phyloP scores from a whole-genome alignment of 2,797 vertebrate species.

The Australoheros facetus region DNA sequence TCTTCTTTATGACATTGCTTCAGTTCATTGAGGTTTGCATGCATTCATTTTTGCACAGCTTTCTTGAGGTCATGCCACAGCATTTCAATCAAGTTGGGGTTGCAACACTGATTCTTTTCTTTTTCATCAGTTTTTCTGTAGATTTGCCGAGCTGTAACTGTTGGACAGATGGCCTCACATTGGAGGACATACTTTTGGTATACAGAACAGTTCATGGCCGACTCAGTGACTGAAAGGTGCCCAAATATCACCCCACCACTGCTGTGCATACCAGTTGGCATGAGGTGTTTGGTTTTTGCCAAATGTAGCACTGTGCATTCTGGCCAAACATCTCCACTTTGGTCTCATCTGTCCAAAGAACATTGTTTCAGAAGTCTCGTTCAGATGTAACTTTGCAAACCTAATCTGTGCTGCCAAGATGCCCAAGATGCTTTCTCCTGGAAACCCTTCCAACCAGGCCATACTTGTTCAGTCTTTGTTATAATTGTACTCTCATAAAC shows the following conservation, averaged over 20 bases:
- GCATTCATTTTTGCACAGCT: background rate
- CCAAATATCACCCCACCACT: background rate
- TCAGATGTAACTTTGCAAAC: too few species aligned
- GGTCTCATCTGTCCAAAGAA: background rate
- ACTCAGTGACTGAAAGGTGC: background rate
- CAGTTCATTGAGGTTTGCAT: background rate
- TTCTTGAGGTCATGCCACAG: background rate
- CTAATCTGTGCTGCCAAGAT: too few species aligned
- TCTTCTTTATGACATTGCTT: background rate
- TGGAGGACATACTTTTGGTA: background rate
- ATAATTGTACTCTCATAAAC: too few species aligned
- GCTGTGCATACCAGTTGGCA: too few species aligned
- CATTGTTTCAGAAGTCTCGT: background rate
- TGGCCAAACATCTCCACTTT: background rate
- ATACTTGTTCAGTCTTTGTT: too few species aligned
- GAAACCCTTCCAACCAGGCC: too few species aligned
- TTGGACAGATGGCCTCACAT: background rate
- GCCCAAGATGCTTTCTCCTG: too few species aligned
- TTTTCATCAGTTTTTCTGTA: background rate
- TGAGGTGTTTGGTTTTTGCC: background rate
- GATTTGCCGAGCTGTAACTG: background rate
- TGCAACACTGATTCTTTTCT: background rate
- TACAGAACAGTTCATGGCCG: background rate
- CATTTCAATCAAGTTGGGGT: too few species aligned
- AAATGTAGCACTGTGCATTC: background rate